Conservation (phyloP, 1,140 invertebrate species). For the Platyscapa corneri region DNA sequence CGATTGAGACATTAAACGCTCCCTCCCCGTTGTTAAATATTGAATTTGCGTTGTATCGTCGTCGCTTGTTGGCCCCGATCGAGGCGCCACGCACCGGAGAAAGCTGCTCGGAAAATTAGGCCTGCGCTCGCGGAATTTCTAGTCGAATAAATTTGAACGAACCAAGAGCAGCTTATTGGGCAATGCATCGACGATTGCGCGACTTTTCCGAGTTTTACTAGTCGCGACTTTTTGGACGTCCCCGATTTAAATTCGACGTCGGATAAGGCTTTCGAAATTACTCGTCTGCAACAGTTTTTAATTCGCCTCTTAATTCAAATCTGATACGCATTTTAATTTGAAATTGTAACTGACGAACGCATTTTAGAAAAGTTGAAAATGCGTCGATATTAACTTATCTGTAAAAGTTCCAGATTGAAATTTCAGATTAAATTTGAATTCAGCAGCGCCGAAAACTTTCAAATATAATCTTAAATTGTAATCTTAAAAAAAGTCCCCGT, state of each 20-base stretch:
- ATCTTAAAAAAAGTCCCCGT: neutral
- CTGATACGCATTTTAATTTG: too few species aligned
- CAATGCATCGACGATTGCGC: too few species aligned
- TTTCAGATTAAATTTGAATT: neutral
- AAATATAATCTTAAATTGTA: neutral
- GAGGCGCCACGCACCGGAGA: too few species aligned
- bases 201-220: too few species aligned
- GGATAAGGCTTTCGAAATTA: too few species aligned
- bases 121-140: too few species aligned
- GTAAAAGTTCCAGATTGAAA: neutral
- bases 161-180: neutral
- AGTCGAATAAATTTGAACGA: neutral
- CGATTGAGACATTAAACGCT: neutral
- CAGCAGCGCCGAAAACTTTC: neutral
- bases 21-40: too few species aligned
- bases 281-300: neutral
- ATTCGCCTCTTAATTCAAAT: neutral
- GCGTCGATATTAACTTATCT: neutral
- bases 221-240: too few species aligned
- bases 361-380: neutral
- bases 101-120: too few species aligned
- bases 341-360: neutral
- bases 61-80: too few species aligned
- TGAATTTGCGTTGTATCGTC: neutral
- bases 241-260: too few species aligned